Base-by-base conservation (phyloP, 2,113 vertebrate genomes). In the Notothenia rossii region DNA sequence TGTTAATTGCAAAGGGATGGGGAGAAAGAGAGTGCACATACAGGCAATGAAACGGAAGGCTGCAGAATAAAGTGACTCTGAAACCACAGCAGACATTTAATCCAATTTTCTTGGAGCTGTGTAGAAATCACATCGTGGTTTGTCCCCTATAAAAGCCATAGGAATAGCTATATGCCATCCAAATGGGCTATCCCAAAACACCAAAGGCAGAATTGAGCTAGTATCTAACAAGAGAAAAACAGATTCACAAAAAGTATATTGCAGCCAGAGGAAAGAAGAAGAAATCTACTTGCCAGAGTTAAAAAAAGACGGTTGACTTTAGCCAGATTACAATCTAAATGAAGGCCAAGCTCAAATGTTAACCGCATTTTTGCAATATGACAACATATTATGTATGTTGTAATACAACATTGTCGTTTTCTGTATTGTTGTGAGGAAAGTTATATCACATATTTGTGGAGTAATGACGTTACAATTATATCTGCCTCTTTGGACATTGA, bases 1-100 rank as follows among this genome's bases (percentile, higher is more conserved):
- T 58, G 62, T 25, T 48, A 79, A 81, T 60, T 25, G 45, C 72
- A 22, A 78, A 25, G 58, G 62, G 13, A 75, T 36, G 60, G 33
- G 18, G 68, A 81, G 61, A 70, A 45, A 58, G 48, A 43, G 53
- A 61, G 76, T n/a, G 63, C 70, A 66, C 69, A 46, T 9, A 18
- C 58, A 75, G 76, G 87, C 71, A 74, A 81, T 74, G 71, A 84
- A 82, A 83, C 29, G 61, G 65, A 63, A 69, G 60, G 82, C 79
- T 70, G 77, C 72, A 56, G 66, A 82, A 81, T 77, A 86, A 90
- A 90, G 78, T 61, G 54, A 86, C 69, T 88, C 81, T 64, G 77
- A 83, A 93, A 89, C 83, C 85, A 87, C 86, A 85, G 89, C 82
- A 62, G 86, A 91, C 43, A 7, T 90, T 84, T 91, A 93, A 94